phyloP scores from a whole-genome alignment of 2,888 invertebrate genomes.

The Xestoiulus laeticollis region DNA sequence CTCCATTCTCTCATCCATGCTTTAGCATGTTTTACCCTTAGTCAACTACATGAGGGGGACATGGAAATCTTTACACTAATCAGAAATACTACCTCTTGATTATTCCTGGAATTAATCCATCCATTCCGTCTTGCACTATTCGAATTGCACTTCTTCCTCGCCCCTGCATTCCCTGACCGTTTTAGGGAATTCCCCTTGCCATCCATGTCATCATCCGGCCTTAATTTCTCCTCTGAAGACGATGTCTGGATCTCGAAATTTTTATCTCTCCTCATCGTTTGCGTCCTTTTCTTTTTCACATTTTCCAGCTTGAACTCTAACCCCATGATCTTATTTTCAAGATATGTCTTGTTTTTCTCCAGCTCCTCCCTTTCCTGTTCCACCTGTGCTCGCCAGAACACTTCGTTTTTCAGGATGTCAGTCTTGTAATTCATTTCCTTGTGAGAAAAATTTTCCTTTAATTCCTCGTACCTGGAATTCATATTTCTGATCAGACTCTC shows the following conservation, averaged over 20 bases:
- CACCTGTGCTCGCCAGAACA: slow-evolving; percentile 51
- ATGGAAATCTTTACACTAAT: no score
- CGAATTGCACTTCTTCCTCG: not conserved
- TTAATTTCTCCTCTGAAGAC: not conserved
- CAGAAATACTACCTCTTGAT: not conserved
- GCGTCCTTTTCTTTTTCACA: not conserved
- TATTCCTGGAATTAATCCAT: slow-evolving; percentile 27
- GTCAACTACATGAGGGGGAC: no score
- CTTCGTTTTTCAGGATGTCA: slow-evolving; percentile 44
- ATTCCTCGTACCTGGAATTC: slow-evolving; percentile 18
- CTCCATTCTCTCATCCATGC: no score
- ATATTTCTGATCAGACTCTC: slow-evolving; percentile 29
- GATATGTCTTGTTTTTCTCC: slow-evolving; percentile 1
- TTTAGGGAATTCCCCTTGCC: not conserved
- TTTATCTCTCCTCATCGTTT: not conserved
- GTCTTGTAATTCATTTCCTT: not conserved
- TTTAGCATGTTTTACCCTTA: no score
- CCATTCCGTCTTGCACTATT: not conserved
- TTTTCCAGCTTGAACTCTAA: slow-evolving; percentile 50
- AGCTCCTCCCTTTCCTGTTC: slow-evolving; percentile 34
- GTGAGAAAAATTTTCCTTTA: not conserved
- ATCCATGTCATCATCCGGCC: not conserved
- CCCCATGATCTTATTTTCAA: not conserved
- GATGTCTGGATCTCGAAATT: not conserved
- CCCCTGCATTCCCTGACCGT: not conserved